Percentiles rank a stretch among this genome's conserved stretches.
These are phyloP conservation scores for Coelinius sp. DNA, from an alignment of 2,888 invertebrate genomes.

Conservation along the genomic window DNA sequence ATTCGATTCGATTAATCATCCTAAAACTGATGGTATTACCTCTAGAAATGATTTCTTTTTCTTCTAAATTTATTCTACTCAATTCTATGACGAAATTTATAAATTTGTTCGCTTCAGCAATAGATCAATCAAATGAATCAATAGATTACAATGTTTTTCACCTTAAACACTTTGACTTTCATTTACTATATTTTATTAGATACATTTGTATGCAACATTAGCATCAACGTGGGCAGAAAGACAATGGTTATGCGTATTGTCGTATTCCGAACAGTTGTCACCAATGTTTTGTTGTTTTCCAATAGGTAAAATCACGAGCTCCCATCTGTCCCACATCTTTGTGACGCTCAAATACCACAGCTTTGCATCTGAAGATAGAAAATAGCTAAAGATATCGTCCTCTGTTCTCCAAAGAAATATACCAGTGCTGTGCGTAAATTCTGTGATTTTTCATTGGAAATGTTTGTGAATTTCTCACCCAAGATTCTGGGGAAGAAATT, in stretches of 20 bases:
- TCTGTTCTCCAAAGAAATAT: slow-evolving; percentile 34
- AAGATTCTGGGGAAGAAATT: slow-evolving; percentile 37
- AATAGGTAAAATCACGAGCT: slow-evolving; percentile 20
- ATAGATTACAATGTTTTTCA: background rate
- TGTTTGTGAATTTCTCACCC: background rate
- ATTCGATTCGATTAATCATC: no score
- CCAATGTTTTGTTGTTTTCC: slow-evolving; percentile 9
- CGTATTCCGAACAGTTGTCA: slow-evolving; percentile 7
- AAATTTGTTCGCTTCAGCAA: background rate
- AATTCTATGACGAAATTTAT: background rate
- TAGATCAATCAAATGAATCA: background rate
- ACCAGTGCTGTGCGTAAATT: slow-evolving; percentile 43
- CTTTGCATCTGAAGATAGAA: slow-evolving; percentile 32
- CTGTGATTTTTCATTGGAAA: slow-evolving; percentile 21
- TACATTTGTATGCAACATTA: slow-evolving; percentile 61
- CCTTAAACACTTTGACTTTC: background rate
- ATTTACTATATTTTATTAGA: slow-evolving; percentile 51
- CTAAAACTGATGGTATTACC: no score
- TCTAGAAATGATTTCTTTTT: background rate
- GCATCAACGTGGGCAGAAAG: slow-evolving; percentile 63
- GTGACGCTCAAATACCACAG: slow-evolving; percentile 30
- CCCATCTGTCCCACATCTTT: slow-evolving; percentile 37
- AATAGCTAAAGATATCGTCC: slow-evolving; percentile 42
- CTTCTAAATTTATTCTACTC: background rate
- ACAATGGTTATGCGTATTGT: slow-evolving; percentile 53